These are phyloP conservation scores for Drosophila acutilabella DNA, from an alignment of 2,888 invertebrate species.

Conservation along the genomic window DNA sequence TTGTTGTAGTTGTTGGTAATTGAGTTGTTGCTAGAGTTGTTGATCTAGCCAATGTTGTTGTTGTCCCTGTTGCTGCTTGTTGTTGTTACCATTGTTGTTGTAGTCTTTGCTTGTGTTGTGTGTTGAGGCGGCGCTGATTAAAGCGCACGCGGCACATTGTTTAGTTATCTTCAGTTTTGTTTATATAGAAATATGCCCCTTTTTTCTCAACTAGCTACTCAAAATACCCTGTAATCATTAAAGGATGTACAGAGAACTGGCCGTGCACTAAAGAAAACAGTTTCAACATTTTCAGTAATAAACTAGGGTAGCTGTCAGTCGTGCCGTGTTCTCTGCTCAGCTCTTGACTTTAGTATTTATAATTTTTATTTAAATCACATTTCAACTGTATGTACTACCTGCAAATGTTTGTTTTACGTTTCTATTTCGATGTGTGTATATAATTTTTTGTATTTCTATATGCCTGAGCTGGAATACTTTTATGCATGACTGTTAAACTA, in stretches of 20 bases:
- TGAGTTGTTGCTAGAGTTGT: slow-evolving; percentile 70
- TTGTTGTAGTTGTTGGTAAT: slow-evolving; percentile 67
- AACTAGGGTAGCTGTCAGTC: slow-evolving; percentile 6
- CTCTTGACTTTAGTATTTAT: slow-evolving; percentile 34
- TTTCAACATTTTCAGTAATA: too few species aligned
- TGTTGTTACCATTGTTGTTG: slow-evolving; percentile 7
- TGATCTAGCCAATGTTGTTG: slow-evolving; percentile 48
- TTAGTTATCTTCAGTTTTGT: slow-evolving; percentile 65
- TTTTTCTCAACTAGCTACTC: slow-evolving; percentile 13
- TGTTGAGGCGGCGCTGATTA: slow-evolving; percentile 72
- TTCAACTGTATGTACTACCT: slow-evolving; percentile 29
- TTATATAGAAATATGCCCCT: slow-evolving; percentile 62
- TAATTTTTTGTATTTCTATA: not conserved
- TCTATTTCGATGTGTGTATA: slow-evolving; percentile 10
- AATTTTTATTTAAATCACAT: slow-evolving; percentile 51
- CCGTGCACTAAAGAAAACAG: not conserved
- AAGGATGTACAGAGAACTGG: not conserved
- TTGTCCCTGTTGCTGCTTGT: slow-evolving; percentile 21
- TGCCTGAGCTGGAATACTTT: slow-evolving; percentile 10
- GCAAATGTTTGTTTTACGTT: slow-evolving; percentile 25
- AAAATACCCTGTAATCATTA: slow-evolving; percentile 21
- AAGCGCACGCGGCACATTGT: slow-evolving; percentile 67
- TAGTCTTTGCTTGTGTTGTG: slow-evolving; percentile 27
- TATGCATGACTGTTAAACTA: not conserved
- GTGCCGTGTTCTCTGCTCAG: too few species aligned